Evolutionary conservation across 2,888 invertebrate genomes (phyloP).

Genomic region (Eupithecia pulchellata): DNA sequence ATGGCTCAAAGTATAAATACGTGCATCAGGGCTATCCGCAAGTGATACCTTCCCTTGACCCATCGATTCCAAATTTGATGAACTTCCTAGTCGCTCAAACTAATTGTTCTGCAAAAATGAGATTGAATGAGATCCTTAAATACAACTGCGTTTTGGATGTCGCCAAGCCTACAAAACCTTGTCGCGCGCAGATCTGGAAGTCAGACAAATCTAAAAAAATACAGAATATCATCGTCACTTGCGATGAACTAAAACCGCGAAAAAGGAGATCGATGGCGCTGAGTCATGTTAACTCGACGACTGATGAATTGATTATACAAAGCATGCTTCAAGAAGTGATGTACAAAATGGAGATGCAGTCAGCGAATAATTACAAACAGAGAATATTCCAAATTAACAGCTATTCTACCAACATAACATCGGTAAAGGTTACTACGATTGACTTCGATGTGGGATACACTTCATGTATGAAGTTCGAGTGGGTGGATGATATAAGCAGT

Average conservation of each 20-base stretch:
- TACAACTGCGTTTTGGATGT: slow-evolving; percentile 56
- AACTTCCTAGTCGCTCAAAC: slow-evolving; percentile 61
- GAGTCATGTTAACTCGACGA: slow-evolving; percentile 51
- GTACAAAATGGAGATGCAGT: slow-evolving; percentile 70
- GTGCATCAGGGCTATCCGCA: slow-evolving; percentile 66
- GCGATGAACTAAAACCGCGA: slow-evolving; percentile 46
- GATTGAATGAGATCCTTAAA: background rate
- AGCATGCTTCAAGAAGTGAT: slow-evolving; percentile 64
- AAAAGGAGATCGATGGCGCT: slow-evolving; percentile 56
- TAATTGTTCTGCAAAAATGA: slow-evolving; percentile 64
- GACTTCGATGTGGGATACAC: slow-evolving; percentile 78
- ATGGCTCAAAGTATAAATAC: slow-evolving; percentile 58
- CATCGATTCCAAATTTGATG: slow-evolving; percentile 59
- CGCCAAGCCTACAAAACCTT: slow-evolving; percentile 53
- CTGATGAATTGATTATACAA: slow-evolving; percentile 62
- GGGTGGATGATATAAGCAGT: slow-evolving; percentile 65
- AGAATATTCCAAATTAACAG: slow-evolving; percentile 68
- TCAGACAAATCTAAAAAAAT: slow-evolving; percentile 58
- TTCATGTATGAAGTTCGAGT: slow-evolving; percentile 74
- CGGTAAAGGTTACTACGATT: slow-evolving; percentile 69
- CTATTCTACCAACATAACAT: slow-evolving; percentile 65
- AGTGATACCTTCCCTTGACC: slow-evolving; percentile 64
- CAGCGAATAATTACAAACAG: slow-evolving; percentile 70
- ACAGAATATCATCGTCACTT: slow-evolving; percentile 52
- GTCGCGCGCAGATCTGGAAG: slow-evolving; percentile 63